Evolutionary conservation across 2,888 invertebrate species (phyloP).

Genomic region (Xestia ashworthii): DNA sequence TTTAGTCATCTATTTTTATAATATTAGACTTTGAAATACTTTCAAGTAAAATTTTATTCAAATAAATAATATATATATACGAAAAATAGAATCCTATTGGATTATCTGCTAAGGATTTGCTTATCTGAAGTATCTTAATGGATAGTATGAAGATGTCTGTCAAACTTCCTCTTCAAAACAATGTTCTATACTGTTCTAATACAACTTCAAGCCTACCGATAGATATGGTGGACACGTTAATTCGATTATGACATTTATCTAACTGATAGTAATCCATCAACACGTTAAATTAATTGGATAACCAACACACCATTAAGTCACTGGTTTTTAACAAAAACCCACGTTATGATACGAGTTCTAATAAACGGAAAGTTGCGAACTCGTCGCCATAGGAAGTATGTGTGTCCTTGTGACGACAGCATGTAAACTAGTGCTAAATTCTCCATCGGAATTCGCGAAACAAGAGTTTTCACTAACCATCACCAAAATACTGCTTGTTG

Average conservation of each 20-base stretch:
- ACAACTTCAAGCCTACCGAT: conserved; percentile 22
- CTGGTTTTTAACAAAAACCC: conserved; percentile 8
- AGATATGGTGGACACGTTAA: conserved; percentile 34
- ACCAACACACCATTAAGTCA: background rate
- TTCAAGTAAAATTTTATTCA: background rate
- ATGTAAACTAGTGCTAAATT: conserved; percentile 68
- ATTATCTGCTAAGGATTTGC: conserved; percentile 23
- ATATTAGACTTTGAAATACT: background rate
- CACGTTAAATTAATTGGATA: conserved; percentile 20
- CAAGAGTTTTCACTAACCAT: conserved; percentile 81
- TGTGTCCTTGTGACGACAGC: conserved; percentile 74
- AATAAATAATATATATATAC: background rate
- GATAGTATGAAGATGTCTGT: background rate
- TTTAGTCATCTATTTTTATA: background rate
- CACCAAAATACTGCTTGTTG: conserved; percentile 89
- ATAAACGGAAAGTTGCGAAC: conserved; percentile 37
- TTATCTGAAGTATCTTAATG: conserved; percentile 1
- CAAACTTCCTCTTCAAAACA: conserved; percentile 12
- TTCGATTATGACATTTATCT: conserved; percentile 47
- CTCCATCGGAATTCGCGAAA: conserved; percentile 64
- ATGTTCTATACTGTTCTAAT: conserved; percentile 29
- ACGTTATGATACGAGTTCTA: conserved; percentile 22
- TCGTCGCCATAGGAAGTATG: conserved; percentile 50
- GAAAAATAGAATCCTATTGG: background rate
- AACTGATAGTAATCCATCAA: conserved; percentile 49